Percentiles rank a stretch among this genome's conserved stretches.
phyloP scores from a whole-genome alignment of 1,140 invertebrate species.

The Aradophagus sp. region DNA sequence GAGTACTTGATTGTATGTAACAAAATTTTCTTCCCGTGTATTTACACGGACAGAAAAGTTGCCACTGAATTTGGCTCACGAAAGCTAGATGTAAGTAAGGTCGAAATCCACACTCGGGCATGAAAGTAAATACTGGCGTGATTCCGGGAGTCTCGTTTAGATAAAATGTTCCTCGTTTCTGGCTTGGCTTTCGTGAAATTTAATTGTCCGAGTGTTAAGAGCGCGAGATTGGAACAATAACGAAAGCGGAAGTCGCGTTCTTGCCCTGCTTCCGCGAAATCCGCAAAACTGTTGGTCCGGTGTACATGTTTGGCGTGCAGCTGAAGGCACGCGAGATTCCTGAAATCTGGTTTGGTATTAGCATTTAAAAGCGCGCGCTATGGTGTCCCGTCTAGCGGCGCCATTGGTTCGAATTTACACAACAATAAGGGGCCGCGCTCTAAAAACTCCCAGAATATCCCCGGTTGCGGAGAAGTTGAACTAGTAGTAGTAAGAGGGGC shows the following conservation, averaged over 20 bases:
- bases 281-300: constrained; percentile 17
- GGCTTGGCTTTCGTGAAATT: too few relatives aligned
- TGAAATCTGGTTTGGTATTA: constrained; percentile 72
- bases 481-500: constrained; percentile 8
- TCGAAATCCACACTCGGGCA: too few relatives aligned
- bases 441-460: constrained; percentile 73
- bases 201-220: constrained; percentile 17
- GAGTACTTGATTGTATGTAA: too few relatives aligned
- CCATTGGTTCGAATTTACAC: constrained; percentile 74
- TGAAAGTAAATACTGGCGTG: too few relatives aligned
- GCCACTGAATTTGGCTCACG: too few relatives aligned
- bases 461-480: constrained; percentile 34
- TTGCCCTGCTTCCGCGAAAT: constrained; percentile 38
- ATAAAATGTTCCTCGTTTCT: too few relatives aligned
- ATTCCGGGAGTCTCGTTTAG: too few relatives aligned
- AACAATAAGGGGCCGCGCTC: constrained; percentile 72
- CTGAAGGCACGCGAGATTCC: constrained; percentile 60
- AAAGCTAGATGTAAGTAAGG: too few relatives aligned
- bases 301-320: constrained; percentile 36
- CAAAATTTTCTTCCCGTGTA: too few relatives aligned
- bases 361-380: constrained; percentile 70
- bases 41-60: too few relatives aligned
- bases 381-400: constrained; percentile 67
- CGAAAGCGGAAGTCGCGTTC: constrained; percentile 41
- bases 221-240: constrained; percentile 31